These are phyloP conservation scores for Sycophaga agraensis DNA, from an alignment of 1,140 invertebrate genomes.

Conservation along the genomic window DNA sequence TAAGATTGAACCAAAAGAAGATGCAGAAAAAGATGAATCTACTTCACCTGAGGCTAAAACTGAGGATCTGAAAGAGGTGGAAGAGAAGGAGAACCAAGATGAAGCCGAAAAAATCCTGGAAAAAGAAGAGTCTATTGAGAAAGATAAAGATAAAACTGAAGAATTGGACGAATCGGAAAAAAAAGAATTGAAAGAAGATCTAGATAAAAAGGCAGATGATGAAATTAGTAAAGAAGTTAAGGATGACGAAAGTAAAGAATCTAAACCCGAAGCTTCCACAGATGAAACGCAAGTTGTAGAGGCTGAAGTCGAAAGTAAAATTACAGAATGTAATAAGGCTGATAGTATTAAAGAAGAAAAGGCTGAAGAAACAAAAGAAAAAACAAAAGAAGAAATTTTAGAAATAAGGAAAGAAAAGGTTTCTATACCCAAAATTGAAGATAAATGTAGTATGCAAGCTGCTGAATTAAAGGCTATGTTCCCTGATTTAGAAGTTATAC, in stretches of 20 bases:
- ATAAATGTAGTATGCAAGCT: slow-evolving; percentile 67
- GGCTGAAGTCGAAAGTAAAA: slow-evolving; percentile 20
- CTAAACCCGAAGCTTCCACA: slow-evolving; percentile 16
- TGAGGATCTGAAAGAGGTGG: slow-evolving; percentile 20
- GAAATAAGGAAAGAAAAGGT: slow-evolving; percentile 34
- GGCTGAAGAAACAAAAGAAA: slow-evolving; percentile 18
- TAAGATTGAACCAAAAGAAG: slow-evolving; percentile 28
- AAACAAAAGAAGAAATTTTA: slow-evolving; percentile 17
- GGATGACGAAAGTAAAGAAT: slow-evolving; percentile 37
- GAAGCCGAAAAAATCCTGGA: slow-evolving; percentile 22
- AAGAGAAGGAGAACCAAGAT: slow-evolving; percentile 7
- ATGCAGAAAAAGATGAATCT: slow-evolving; percentile 32
- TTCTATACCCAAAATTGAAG: slow-evolving; percentile 51
- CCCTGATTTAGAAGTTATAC: slow-evolving; percentile 72
- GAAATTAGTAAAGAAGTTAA: slow-evolving; percentile 22
- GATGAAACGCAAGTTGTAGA: neutral
- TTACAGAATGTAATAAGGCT: slow-evolving; percentile 3
- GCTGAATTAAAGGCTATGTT: slow-evolving; percentile 73
- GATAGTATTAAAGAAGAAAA: slow-evolving; percentile 26
- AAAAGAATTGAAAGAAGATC: slow-evolving; percentile 39
- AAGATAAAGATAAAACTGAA: slow-evolving; percentile 23
- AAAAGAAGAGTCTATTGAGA: neutral
- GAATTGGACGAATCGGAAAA: slow-evolving; percentile 28
- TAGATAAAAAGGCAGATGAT: slow-evolving; percentile 33
- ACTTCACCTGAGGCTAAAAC: slow-evolving; percentile 34